These are phyloP conservation scores for Pardalotus punctatus DNA, from an alignment of 2,113 vertebrate species.

Conservation along the genomic window DNA sequence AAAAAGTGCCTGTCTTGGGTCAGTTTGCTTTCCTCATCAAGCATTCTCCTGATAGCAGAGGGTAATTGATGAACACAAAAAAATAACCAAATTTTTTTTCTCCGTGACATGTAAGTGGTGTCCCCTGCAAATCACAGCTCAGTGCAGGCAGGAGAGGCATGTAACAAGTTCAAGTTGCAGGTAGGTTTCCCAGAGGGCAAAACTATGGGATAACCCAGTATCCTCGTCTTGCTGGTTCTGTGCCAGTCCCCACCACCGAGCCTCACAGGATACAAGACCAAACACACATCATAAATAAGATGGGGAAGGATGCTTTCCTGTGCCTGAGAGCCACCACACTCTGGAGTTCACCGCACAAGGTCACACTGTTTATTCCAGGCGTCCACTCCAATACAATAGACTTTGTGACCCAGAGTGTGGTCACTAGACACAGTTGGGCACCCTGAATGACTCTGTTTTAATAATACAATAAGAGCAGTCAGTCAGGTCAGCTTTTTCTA, in stretches of 20 bases:
- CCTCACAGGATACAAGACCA: not conserved
- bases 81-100: not conserved
- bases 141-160: not conserved
- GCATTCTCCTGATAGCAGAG: not conserved
- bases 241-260: not conserved
- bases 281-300: not conserved
- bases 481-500: not conserved
- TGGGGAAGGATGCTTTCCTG: not conserved
- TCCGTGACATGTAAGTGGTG: not conserved
- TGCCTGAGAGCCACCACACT: not conserved
- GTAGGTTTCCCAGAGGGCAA: not conserved
- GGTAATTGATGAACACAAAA: not conserved
- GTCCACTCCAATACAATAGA: not conserved
- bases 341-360: not conserved
- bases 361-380: not conserved
- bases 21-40: not conserved
- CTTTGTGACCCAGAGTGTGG: not conserved
- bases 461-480: not conserved
- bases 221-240: not conserved
- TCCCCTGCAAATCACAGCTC: not conserved
- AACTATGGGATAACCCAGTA: not conserved
- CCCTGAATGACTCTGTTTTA: not conserved
- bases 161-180: not conserved
- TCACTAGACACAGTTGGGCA: not conserved
- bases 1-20: not conserved